Percentiles rank a stretch among this genome's conserved stretches.
phyloP scores from a whole-genome alignment of 2,797 vertebrate species.

The Alouatta caraya region DNA sequence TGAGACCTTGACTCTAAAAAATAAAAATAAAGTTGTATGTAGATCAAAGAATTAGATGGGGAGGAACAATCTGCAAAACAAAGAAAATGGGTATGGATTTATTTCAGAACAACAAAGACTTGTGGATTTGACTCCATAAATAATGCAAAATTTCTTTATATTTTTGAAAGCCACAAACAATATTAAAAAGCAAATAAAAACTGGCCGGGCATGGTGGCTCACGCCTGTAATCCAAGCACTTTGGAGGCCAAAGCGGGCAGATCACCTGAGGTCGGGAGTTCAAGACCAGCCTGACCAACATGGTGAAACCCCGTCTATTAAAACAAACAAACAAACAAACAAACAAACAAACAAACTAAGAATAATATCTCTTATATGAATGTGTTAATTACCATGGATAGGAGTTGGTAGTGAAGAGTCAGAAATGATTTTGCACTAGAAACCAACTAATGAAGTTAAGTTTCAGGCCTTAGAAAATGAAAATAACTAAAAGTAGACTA shows the following conservation, averaged over 20 bases:
- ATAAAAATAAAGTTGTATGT: not conserved
- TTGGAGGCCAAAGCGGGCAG: no score
- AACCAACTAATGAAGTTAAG: not conserved
- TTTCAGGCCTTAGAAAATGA: not conserved
- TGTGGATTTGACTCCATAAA: not conserved
- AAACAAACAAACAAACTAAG: not conserved
- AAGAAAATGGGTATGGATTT: not conserved
- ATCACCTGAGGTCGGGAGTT: no score
- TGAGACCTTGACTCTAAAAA: no score
- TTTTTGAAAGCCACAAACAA: not conserved
- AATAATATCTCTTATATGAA: not conserved
- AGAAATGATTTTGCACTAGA: not conserved
- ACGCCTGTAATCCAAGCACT: no score
- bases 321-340: not conserved
- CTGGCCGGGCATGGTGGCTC: no score
- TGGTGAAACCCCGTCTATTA: no score
- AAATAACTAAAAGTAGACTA: not conserved
- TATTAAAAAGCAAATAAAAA: conserved; percentile 41
- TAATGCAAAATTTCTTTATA: not conserved
- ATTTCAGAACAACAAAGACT: not conserved
- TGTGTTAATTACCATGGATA: not conserved
- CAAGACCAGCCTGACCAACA: no score
- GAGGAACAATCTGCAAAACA: not conserved
- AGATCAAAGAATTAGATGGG: not conserved
- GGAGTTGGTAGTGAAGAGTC: not conserved